Evolutionary conservation across 2,888 invertebrate genomes (phyloP), one percentile per base, ranked within the genome.

Genomic region (Lasioglossum oenotherae): DNA sequence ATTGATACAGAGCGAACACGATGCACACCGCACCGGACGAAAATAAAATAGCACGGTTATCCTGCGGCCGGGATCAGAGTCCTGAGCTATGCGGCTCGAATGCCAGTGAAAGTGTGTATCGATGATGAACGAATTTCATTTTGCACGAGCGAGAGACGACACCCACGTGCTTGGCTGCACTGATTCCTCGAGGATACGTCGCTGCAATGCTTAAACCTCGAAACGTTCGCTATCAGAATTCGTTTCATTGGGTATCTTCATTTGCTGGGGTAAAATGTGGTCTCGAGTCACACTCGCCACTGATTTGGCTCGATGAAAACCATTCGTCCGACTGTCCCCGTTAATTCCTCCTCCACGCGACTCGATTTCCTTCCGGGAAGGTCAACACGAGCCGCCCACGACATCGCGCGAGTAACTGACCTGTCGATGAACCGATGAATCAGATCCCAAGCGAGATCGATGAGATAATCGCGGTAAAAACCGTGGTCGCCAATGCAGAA

Each of bases 31-130:
- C 31, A 46, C 31, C 46, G 67, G 1, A 74, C 74, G 71, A 82
- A 83, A 83, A 81, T 81, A 84, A 82, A 84, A 84, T 81, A 82
- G 67, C 67, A 74, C 82, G 46, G 44, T 82, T 76, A 84, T 74
- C 73, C 73, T 19, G 49, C 5, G 27, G 60, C 49, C 2, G 72
- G 72, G 57, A 64, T 75, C 82, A 31, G 64, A 53, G 74, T 74
- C 67, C n/a, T 44, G 46, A 79, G 76, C 27, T 35, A 35, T 74
- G 64, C 73, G 49, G 74, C 49, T 74, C 73, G 49, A 49, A 49
- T 74, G 49, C 49, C 73, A 74, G 73, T 49, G 73, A 74, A 74
- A 74, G 73, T 84, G 16, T 38, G 49, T 81, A 31, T 41, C 53
- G 41, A 12, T 19, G 35, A 23, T n/a, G 23, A 69, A 69, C 69